Base-by-base conservation (phyloP, 2,113 vertebrate genomes). In the Anser cygnoides region DNA sequence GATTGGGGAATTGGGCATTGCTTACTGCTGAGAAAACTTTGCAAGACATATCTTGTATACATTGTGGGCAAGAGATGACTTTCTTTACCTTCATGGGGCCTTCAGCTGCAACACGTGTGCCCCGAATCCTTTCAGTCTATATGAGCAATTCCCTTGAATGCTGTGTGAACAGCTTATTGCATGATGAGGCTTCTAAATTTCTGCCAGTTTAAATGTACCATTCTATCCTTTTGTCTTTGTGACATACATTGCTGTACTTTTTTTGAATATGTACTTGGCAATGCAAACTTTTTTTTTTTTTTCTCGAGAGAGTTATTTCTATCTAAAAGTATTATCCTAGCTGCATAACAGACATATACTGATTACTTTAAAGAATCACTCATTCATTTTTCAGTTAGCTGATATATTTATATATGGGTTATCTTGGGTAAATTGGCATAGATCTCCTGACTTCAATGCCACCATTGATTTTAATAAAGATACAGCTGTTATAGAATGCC, bases 381-480 rank as follows among this genome's bases (percentile, higher is more conserved):
- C 52, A 89, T 73, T 90, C 52, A 65, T 84, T 93, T 94, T 94
- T 91, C 75, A 76, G 86, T 73, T 68, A 84, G n/a, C 65, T 84
- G 57, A 26, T 92, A 13, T 72, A 92, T 87, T 87, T 92, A 92
- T 92, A 62, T 81, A 58, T 35, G 57, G 35, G 52, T 93, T 95
- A 78, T 90, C 44, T 50, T 68, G 54, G 52, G 10, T 89, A 91
- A 89, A 84, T 89, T 81, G 90, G 54, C 19, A 16, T 54, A 73
- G 80, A 75, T 89, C 59, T 61, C 66, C 66, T 89, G 94, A 94
- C 79, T 92, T 94, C 75, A 90, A 52, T 78, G 22, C 31, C 73
- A 73, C 62, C 82, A 81, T 78, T 0, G 12, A 94, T 94, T 95
- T 95, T 84, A 92, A 81, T 73, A 89, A 71, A 80, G 62, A 44